Base-by-base conservation (phyloP, 2,797 vertebrate species). In the Chrosomus eos region DNA sequence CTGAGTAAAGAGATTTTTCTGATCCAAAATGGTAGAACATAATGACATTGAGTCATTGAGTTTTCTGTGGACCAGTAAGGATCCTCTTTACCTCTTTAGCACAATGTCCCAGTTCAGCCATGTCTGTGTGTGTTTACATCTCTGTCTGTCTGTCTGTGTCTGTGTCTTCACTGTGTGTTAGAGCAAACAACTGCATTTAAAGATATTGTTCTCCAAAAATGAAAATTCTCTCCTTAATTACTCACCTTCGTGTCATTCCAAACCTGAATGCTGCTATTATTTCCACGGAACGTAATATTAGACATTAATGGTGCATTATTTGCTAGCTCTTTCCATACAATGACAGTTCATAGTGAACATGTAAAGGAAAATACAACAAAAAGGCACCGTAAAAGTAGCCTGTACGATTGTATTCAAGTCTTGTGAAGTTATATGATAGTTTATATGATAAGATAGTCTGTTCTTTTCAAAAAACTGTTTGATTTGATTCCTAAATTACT, bases 61-160 rank as follows among this genome's bases (percentile, higher is more conserved):
- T 74, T 86, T 87, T 87, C 89, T 89, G 82, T 88, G 89, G 88
- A 89, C 82, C 88, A 85, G 75, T 66, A 76, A 84, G 82, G 87
- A 74, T 82, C 85, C 85, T 78, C 60, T 89, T 85, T 40, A 71
- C 74, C 77, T 73, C 83, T 85, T 38, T 80, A 80, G 55, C 83
- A 80, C 67, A 80, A 80, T 88, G 74, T 76, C 89, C 84, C 78
- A 87, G 82, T 88, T 84, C 81, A 83, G 84, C 85, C 79, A 14
- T 89, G 70, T 89, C 36, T 87, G 75, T 84, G 83, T 88, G 80
- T 87, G 85, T 90, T 83, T 83, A 66, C 87, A 84, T 88, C 64
- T 87, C 67, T 85, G 76, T 85, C 43, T 85, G 76, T 85, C 43
- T 87, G 82, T 84, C 74, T 87, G 76, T 85, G 80, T 84, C 85